Base-by-base conservation (phyloP, 1,140 invertebrate genomes). In the Drosophila pseudoananassae region DNA sequence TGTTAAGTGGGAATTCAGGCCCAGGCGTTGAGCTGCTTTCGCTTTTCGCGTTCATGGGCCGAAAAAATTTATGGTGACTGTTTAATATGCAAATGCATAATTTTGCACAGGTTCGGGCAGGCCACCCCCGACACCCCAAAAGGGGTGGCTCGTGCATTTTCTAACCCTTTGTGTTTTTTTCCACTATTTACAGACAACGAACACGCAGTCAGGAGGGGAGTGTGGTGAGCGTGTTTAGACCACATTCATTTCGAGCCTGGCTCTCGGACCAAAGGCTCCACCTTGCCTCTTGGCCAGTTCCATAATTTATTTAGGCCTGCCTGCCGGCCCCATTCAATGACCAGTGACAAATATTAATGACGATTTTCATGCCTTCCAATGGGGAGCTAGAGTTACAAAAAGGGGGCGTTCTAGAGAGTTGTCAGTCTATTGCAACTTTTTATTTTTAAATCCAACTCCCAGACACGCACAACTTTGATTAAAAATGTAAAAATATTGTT, bases 341-440 rank as follows among this genome's bases (percentile, higher is more conserved):
- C 74, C 85, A 89, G 84, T 89, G 84, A 89, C 84, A 89, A 89
- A 89, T 89, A 89, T 89, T 89, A 89, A 89, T 89, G 84, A 84
- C 80, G 70, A 89, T 89, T 89, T 89, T 89, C 84, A 89, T 89
- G 85, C 84, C 84, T 84, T 71, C 84, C 80, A 82, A 75, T 76
- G 70, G 63, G 38, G 29, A 40, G 5, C 25, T 23, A 12, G 3
- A 17, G 10, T 7, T 29, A 33, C 36, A 14, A n/a, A 4, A 2
- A 27, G 10, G 10, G n/a, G 23, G 23, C 25, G 49, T 5, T 8
- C 8, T 8, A 8, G 7, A 9, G 43, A 15, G 31, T 68, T 49
- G 63, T 65, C 64, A 53, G 60, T 69, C 65, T 69, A 47, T 68
- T 69, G 65, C 65, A 69, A 69, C 40, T 29, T n/a, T 29, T 23